Percentiles rank a stretch among this genome's conserved stretches.
Conservation (phyloP, 2,888 invertebrate genomes). For the Zaprionus obscuricornis region DNA sequence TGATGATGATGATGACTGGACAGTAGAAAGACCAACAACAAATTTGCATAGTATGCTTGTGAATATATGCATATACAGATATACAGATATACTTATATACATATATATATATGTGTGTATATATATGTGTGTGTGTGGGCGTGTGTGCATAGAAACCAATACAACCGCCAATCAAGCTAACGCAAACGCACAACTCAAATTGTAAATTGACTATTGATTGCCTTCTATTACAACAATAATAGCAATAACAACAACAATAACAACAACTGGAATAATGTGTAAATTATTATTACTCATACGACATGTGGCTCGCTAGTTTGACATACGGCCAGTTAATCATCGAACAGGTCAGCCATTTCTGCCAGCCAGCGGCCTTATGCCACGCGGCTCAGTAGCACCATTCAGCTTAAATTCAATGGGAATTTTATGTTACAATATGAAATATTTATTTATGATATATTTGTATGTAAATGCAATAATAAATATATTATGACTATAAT, state of each 20-base stretch:
- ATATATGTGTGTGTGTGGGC: not conserved
- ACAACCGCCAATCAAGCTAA: constrained; percentile 59
- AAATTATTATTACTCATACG: constrained; percentile 61
- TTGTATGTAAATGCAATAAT: too few species aligned
- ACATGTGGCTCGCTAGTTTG: constrained; percentile 29
- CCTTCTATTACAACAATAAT: constrained; percentile 22
- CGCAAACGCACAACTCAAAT: constrained; percentile 45
- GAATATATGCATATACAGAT: too few species aligned
- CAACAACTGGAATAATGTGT: constrained; percentile 26
- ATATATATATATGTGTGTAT: not conserved
- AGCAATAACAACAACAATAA: constrained; percentile 17
- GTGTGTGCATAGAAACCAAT: not conserved
- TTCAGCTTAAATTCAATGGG: too few species aligned
- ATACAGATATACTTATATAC: constrained; percentile 16
- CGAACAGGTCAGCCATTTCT: not conserved
- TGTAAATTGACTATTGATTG: constrained; percentile 71
- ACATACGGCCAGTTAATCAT: constrained; percentile 34
- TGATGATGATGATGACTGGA: not conserved
- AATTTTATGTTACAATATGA: too few species aligned
- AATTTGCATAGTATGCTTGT: constrained; percentile 31
- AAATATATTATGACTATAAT: too few species aligned
- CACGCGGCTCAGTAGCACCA: too few species aligned
- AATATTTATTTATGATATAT: too few species aligned
- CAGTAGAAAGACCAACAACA: constrained; percentile 51
- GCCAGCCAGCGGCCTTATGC: too few species aligned